Base-by-base conservation (phyloP, 2,888 invertebrate species). In the Polietes domitor region DNA sequence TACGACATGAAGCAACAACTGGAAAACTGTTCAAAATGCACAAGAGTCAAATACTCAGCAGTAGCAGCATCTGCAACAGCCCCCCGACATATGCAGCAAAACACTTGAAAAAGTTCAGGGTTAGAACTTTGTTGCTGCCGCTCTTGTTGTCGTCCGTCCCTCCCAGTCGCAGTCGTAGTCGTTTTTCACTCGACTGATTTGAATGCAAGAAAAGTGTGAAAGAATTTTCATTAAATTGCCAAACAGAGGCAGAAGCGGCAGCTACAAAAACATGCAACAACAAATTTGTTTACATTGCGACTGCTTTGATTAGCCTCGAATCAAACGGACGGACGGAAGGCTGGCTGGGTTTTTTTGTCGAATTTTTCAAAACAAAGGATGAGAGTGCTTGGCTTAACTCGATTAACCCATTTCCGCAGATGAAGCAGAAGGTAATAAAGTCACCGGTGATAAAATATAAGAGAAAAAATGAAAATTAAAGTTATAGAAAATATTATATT, bases 81-180 rank as follows among this genome's bases (percentile, higher is more conserved):
- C 3, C 21, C 53, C 26, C 26, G 15, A 73, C 80, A 78, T 68
- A 78, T 84, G 81, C 78, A 58, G 81, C 78, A 37, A 75, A 84
- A 76, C 77, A 24, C 75, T 81, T 80, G 37, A 75, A 75, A 83
- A 81, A 81, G 83, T 84, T 84, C 83, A 84, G 81, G 83, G 83
- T 84, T 84, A 81, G 78, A 26, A 68, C n/a, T 26, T 17, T 65
- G 21, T 70, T 78, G 32, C 74, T 50, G 50, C 4, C 1, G 19
- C n/a, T 24, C 9, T 41, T 47, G 28, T 75, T 78, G 47, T 2
- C 10, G 10, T 63, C 32, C n/a, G 55, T 68, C 21, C 55, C 10
- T 70, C 15, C 17, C 17, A 41, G 17, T 37, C 26, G 53, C 21
- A 37, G 26, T 19, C 28, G 65, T 41, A 2, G 41, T 12, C 19